Conservation (phyloP, 2,888 invertebrate species). For the Nephrotoma appendiculata region DNA sequence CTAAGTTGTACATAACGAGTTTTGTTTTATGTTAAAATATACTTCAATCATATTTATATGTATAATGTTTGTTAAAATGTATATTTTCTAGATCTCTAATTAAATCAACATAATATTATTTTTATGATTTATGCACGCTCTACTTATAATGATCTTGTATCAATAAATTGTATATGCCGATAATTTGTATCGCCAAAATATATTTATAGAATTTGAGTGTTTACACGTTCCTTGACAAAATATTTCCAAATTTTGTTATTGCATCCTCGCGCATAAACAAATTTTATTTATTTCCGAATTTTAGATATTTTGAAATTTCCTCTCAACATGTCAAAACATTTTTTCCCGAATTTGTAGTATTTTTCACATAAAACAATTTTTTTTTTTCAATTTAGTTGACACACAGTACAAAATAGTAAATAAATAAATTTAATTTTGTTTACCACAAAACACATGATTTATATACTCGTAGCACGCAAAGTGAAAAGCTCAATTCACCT, state of each 20-base stretch:
- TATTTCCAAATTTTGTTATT: not conserved
- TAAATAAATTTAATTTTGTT: not conserved
- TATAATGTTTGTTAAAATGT: not conserved
- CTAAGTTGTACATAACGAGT: not conserved
- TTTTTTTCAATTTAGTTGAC: not conserved
- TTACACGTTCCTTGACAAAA: not conserved
- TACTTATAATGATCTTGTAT: not conserved
- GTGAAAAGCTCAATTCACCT: not conserved
- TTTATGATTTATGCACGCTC: not conserved
- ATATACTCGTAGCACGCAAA: not conserved
- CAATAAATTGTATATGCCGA: not conserved
- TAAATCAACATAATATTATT: not conserved
- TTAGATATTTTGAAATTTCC: not conserved
- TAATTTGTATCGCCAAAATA: not conserved
- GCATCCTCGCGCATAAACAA: not conserved
- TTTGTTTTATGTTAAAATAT: not conserved
- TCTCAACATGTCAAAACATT: not conserved
- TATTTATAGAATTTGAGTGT: not conserved
- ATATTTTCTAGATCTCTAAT: not conserved
- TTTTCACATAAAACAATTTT: not conserved
- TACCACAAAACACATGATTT: not conserved
- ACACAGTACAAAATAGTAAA: not conserved
- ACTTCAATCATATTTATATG: not conserved
- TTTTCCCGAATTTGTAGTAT: not conserved
- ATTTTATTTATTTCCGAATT: not conserved